phyloP scores from a whole-genome alignment of 2,888 invertebrate species.

The Acrobasis consociella region DNA sequence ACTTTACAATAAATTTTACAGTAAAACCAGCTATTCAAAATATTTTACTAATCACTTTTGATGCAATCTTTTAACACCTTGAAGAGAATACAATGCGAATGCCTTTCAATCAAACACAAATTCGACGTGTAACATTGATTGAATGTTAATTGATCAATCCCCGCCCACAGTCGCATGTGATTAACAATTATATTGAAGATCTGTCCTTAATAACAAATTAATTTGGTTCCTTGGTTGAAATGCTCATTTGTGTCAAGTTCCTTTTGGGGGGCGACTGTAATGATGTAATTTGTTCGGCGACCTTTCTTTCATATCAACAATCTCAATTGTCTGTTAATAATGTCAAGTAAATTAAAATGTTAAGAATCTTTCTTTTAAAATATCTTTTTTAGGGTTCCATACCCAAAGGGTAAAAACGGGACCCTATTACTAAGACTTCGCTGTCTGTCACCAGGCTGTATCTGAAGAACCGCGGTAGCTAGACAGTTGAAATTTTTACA shows the following conservation, averaged over 20 bases:
- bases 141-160: constrained; percentile 35
- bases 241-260: constrained; percentile 8
- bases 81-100: constrained; percentile 18
- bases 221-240: constrained; percentile 12
- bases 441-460: too few relatives aligned
- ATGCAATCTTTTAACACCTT: constrained; percentile 9
- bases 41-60: not conserved
- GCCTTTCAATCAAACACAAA: constrained; percentile 25
- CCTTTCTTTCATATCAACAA: not conserved
- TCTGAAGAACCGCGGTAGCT: too few relatives aligned
- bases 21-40: not conserved
- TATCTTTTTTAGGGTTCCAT: too few relatives aligned
- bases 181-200: constrained; percentile 15
- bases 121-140: constrained; percentile 27
- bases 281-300: not conserved
- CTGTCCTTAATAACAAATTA: constrained; percentile 11
- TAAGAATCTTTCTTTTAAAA: too few relatives aligned
- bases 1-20: not conserved
- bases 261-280: constrained; percentile 5
- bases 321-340: too few relatives aligned
- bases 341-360: too few relatives aligned
- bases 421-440: too few relatives aligned
- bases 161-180: constrained; percentile 21
- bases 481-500: too few relatives aligned
- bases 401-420: too few relatives aligned